phyloP scores from a whole-genome alignment of 2,113 vertebrate species.

The Marcusenius ussheri region DNA sequence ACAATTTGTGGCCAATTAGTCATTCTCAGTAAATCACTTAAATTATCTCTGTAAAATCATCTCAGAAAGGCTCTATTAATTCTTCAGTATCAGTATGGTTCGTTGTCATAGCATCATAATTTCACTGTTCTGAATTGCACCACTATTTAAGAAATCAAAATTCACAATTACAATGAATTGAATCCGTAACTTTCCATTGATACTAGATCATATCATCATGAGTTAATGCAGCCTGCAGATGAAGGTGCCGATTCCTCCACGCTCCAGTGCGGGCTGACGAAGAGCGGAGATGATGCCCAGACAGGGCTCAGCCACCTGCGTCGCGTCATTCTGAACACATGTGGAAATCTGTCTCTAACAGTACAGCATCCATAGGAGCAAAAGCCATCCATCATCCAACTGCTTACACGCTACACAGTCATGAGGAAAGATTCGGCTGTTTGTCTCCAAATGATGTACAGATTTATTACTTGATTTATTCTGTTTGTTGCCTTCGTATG shows the following conservation, averaged over 20 bases:
- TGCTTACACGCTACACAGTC: background rate
- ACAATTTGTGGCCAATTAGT: background rate
- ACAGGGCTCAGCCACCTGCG: background rate
- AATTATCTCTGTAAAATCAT: background rate
- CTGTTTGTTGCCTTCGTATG: background rate
- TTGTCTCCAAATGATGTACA: background rate
- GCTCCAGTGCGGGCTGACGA: background rate
- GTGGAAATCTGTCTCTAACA: background rate
- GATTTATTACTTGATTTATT: background rate
- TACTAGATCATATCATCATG: background rate
- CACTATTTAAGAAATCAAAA: background rate
- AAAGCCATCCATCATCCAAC: background rate
- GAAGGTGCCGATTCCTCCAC: background rate
- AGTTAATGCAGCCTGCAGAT: background rate
- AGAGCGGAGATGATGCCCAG: background rate
- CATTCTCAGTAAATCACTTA: background rate
- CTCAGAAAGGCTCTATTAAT: background rate
- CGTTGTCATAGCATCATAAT: background rate
- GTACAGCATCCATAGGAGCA: background rate
- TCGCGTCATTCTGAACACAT: background rate
- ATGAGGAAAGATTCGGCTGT: background rate
- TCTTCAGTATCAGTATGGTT: background rate
- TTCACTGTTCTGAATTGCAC: background rate
- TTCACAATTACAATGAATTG: background rate
- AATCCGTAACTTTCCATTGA: background rate